Conservation (phyloP, 2,888 invertebrate species). For the Lamproptera curius region DNA sequence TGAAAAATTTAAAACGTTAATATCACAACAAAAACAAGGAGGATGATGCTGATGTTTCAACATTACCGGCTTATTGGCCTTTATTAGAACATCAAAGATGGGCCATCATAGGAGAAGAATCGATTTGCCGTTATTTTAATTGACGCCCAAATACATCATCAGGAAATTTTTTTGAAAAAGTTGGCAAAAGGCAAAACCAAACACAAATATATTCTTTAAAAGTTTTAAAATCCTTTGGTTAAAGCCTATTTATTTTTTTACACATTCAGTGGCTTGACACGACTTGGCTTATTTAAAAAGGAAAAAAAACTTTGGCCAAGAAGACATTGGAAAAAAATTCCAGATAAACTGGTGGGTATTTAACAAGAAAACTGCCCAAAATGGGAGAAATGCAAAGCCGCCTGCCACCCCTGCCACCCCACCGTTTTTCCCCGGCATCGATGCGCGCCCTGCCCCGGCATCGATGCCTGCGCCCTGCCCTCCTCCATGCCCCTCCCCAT, state of each 20-base stretch:
- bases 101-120: conserved; percentile 27
- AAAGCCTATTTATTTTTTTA: conserved; percentile 20
- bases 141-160: conserved; percentile 5
- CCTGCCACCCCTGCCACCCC: no score
- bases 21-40: not conserved
- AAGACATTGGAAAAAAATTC: conserved; percentile 33
- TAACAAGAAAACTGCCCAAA: conserved; percentile 39
- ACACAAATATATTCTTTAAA: conserved; percentile 30
- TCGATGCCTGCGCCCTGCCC: no score
- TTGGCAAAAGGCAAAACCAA: conserved; percentile 6
- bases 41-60: not conserved
- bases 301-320: conserved; percentile 27
- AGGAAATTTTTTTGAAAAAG: conserved; percentile 17
- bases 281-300: conserved; percentile 25
- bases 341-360: conserved; percentile 27
- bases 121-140: conserved; percentile 15
- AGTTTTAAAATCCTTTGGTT: conserved; percentile 29
- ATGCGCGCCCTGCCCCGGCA: no score
- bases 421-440: no score
- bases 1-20: not conserved
- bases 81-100: conserved; percentile 14
- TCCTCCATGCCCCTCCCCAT: no score
- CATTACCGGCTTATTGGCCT: not conserved
- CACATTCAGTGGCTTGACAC: conserved; percentile 22
- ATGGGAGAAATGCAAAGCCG: no score